Evolutionary conservation across 2,113 vertebrate species (phyloP).

Genomic region (Sturnus vulgaris): DNA sequence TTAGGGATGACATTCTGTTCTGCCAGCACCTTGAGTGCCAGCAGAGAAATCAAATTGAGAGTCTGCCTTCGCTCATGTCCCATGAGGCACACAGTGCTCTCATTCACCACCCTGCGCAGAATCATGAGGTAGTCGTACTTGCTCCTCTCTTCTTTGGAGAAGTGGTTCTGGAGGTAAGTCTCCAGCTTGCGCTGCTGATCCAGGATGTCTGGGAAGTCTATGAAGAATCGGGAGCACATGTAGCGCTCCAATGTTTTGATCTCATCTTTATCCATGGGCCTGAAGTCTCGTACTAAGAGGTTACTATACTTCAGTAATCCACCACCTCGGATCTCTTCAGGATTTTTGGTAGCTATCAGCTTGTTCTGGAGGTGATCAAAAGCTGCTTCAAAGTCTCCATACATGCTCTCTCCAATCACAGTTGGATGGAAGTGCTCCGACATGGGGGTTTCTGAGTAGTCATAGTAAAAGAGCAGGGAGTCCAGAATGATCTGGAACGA

Average conservation of each 20-base stretch:
- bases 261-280: slow-evolving; percentile 83
- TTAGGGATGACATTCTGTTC: slow-evolving; percentile 94
- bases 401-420: slow-evolving; percentile 90
- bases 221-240: slow-evolving; percentile 99
- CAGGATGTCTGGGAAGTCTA: slow-evolving; percentile 95
- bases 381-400: slow-evolving; percentile 87
- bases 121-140: slow-evolving; percentile 98
- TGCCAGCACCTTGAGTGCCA: slow-evolving; percentile 88
- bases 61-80: slow-evolving; percentile 94
- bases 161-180: slow-evolving; percentile 97
- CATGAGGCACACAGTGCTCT: slow-evolving; percentile 99
- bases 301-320: slow-evolving; percentile 97
- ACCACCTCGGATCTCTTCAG: slow-evolving; percentile 94
- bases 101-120: slow-evolving; percentile 90
- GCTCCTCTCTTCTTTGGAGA: slow-evolving; percentile 90
- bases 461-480: slow-evolving; percentile 87
- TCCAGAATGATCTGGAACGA: slow-evolving; percentile 98
- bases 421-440: slow-evolving; percentile 83
- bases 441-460: slow-evolving; percentile 78
- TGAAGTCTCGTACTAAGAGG: slow-evolving; percentile 90
- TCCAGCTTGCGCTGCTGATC: slow-evolving; percentile 96
- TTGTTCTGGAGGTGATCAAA: slow-evolving; percentile 88
- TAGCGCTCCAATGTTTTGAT: slow-evolving; percentile 94
- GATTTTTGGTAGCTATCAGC: slow-evolving; percentile 93
- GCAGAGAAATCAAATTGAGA: slow-evolving; percentile 91